Conservation (phyloP, 30 jellyfish, hydroid and myxozoan species). For the Aurelia coerulea region DNA sequence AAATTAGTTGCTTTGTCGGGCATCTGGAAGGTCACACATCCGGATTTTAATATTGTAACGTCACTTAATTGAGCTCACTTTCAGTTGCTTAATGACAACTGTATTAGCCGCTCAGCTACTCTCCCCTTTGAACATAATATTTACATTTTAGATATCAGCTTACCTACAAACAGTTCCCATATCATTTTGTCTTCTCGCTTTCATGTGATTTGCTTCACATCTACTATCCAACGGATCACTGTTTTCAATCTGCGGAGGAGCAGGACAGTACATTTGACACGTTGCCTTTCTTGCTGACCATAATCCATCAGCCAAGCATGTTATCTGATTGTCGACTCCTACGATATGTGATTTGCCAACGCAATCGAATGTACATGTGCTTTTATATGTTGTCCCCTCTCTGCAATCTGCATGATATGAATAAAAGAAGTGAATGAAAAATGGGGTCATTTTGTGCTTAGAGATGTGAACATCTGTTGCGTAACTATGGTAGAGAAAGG, state of each 20-base stretch:
- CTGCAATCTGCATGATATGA: slow-evolving; percentile 49
- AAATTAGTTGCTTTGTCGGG: too few species aligned
- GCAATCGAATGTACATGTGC: slow-evolving; percentile 66
- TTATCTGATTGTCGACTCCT: slow-evolving; percentile 69
- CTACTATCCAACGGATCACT: slow-evolving; percentile 39
- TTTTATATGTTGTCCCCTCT: slow-evolving; percentile 61
- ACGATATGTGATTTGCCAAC: slow-evolving; percentile 40
- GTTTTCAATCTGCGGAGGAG: slow-evolving; percentile 58
- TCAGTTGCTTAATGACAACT: too few species aligned
- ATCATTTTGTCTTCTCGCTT: slow-evolving; percentile 37
- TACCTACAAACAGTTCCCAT: slow-evolving; percentile 80
- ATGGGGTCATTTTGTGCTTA: too few species aligned
- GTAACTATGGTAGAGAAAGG: too few species aligned
- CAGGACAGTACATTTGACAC: slow-evolving; percentile 70
- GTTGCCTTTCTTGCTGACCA: slow-evolving; percentile 78
- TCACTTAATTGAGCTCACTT: too few species aligned
- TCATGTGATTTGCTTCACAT: slow-evolving; percentile 66
- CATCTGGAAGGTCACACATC: too few species aligned
- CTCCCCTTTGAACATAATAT: too few species aligned
- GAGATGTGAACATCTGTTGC: too few species aligned
- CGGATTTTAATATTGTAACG: too few species aligned
- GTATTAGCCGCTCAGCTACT: too few species aligned
- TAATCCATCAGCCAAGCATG: slow-evolving; percentile 83
- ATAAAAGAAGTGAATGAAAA: too few species aligned
- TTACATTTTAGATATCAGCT: too few species aligned